These are phyloP conservation scores for Neofelis nebulosa DNA, from an alignment of 2,113 vertebrate genomes.

Conservation along the genomic window DNA sequence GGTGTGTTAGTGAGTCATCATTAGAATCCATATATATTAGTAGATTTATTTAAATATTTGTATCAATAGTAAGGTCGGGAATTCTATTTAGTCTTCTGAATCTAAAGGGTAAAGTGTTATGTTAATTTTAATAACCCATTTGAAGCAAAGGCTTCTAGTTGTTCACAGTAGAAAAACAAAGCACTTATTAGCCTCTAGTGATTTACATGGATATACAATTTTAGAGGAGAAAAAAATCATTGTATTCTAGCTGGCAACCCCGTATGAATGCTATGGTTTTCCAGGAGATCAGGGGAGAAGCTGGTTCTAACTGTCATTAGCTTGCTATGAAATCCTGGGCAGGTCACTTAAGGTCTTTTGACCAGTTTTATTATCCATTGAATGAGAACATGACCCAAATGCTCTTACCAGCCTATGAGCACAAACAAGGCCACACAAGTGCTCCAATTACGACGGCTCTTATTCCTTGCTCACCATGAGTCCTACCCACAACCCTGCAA, in stretches of 20 bases:
- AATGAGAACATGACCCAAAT: background rate
- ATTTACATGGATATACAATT: background rate
- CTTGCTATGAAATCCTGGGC: background rate
- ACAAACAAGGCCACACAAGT: background rate
- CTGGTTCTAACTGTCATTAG: background rate
- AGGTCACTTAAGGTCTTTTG: background rate
- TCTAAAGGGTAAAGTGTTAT: background rate
- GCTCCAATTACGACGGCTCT: background rate
- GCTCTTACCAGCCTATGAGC: background rate
- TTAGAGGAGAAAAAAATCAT: background rate
- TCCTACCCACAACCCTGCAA: background rate
- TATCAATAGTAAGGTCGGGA: background rate
- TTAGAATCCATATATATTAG: background rate
- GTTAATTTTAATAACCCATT: background rate
- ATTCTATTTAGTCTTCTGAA: background rate
- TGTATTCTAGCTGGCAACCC: background rate
- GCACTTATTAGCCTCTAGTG: background rate
- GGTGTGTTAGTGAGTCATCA: background rate
- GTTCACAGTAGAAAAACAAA: background rate
- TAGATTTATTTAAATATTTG: background rate
- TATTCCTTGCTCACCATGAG: background rate
- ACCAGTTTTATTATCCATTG: background rate
- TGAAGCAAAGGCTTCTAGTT: background rate
- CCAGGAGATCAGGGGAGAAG: background rate
- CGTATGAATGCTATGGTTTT: background rate